These are phyloP conservation scores for Polydrusus cervinus DNA, from an alignment of 2,888 invertebrate species.

Conservation along the genomic window DNA sequence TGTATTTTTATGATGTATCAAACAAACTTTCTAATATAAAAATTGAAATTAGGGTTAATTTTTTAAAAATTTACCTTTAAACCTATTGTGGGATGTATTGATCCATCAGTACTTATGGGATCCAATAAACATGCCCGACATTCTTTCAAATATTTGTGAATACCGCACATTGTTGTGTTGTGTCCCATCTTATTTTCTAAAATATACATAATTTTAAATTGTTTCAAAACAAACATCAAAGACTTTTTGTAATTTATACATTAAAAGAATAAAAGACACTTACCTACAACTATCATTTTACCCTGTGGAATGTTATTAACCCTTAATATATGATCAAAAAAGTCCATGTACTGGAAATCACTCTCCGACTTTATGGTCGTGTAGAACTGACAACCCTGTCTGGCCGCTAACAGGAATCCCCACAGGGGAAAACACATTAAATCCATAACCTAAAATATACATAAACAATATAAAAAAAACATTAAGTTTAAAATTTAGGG, in stretches of 20 bases:
- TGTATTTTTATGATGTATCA: no score
- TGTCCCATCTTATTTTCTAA: constrained; percentile 50
- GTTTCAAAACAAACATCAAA: not conserved
- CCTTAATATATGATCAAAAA: constrained; percentile 56
- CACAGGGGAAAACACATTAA: constrained; percentile 78
- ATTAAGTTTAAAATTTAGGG: no score
- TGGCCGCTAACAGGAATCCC: constrained; percentile 75
- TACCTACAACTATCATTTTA: constrained; percentile 57
- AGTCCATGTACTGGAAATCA: constrained; percentile 55
- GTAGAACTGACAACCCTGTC: constrained; percentile 63
- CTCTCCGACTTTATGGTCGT: constrained; percentile 54
- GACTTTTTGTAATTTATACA: no score
- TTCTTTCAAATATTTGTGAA: constrained; percentile 53
- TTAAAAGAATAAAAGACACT: no score
- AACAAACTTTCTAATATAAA: no score
- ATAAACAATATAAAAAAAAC: not conserved
- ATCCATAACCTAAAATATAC: constrained; percentile 72
- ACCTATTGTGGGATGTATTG: constrained; percentile 69
- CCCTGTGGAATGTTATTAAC: constrained; percentile 57
- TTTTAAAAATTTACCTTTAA: constrained; percentile 47
- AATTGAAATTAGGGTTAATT: no score
- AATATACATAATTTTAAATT: constrained; percentile 14
- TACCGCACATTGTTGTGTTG: constrained; percentile 54
- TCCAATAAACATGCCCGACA: constrained; percentile 65
- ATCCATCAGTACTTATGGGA: constrained; percentile 75